Base-by-base conservation (phyloP, 64 coral and sea anemone species). In the Actinia equina region DNA sequence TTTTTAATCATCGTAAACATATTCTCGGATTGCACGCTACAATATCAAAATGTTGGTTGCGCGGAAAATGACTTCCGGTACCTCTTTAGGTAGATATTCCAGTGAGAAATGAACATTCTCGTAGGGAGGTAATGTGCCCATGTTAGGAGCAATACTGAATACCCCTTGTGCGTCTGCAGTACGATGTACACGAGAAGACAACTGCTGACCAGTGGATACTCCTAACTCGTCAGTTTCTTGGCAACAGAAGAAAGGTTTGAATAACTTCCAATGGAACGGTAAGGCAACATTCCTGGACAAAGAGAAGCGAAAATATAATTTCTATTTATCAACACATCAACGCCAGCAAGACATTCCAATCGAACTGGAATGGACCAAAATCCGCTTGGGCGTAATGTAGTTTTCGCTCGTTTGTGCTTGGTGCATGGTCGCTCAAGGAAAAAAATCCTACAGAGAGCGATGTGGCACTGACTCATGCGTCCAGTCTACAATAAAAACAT, bases 231-330 rank as follows among this genome's bases (percentile, higher is more conserved):
- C 20, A 16, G 27, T 41, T 9, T 80, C 27, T 25, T 87, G 92
- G 18, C 87, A 89, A 58, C 85, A 43, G 58, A 99, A 88, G 23
- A 85, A 89, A 54, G 97, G 97, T 56, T 93, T 99, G 82, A 67
- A 90, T 43, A 99, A 25, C 63, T 99, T 99, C 97, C 97, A 99
- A 17, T 88, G 90, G 27, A 99, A 99, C 5, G 97, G 93, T 2
- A 99, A 87, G 0, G 93, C 84, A 49, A 99, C 97, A 70, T 99
- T 99, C 17, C 97, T 99, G 53, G 15, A 87, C 41, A n/a, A 94
- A 52, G 42, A 61, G 87, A 45, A 78, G 7, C 6, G 10, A 5
- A n/a, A 77, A n/a, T 14, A 19, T 51, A 2, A 44, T 37, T 37
- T 1, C 30, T 37, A 37, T 37, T 37, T 1, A 37, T 37, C 30